Evolutionary conservation across 2,113 vertebrate genomes (phyloP).

Genomic region (Oreamnos americanus): DNA sequence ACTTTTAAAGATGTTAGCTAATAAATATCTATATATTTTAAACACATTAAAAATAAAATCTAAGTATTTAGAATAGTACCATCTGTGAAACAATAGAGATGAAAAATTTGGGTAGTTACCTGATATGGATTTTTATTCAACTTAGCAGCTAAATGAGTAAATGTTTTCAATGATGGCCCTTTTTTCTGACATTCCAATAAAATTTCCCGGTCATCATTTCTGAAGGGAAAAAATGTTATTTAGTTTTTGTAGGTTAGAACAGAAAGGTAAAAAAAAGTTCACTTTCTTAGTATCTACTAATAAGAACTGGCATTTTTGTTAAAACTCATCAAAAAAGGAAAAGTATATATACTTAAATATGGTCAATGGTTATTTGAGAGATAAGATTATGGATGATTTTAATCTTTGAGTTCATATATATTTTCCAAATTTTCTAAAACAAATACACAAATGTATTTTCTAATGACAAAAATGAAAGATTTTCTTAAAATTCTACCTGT

Average conservation of each 20-base stretch:
- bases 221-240: conserved; percentile 63
- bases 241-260: neutral
- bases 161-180: conserved; percentile 91
- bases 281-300: neutral
- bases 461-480: neutral
- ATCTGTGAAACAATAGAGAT: neutral
- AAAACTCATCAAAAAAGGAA: conserved; percentile 1
- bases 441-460: neutral
- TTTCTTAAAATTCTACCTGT: neutral
- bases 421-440: conserved; percentile 25
- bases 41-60: neutral
- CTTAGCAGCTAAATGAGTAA: conserved; percentile 86
- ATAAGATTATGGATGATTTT: conserved; percentile 11
- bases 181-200: conserved; percentile 90
- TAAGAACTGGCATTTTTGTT: neutral
- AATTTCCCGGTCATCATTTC: conserved; percentile 95
- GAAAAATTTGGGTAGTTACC: conserved; percentile 78
- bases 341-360: neutral
- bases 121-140: conserved; percentile 90
- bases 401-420: neutral
- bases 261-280: neutral
- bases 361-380: neutral
- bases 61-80: neutral
- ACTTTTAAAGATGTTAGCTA: neutral
- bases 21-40: neutral